Base-by-base conservation (phyloP, 2,888 invertebrate genomes). In the Limnephilus lunatus region DNA sequence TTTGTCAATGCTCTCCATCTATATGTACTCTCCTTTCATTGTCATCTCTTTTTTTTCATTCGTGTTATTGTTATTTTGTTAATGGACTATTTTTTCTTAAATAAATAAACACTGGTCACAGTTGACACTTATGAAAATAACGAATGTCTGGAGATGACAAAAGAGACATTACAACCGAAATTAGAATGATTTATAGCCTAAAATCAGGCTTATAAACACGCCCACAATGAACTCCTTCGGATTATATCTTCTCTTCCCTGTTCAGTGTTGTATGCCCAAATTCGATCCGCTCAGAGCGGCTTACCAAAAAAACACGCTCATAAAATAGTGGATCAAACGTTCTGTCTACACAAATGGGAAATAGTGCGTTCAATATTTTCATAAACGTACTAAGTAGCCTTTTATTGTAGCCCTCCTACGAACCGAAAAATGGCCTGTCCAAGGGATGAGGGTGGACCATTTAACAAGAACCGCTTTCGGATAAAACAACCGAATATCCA, bases 311-410 rank as follows among this genome's bases (percentile, higher is more conserved):
- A 80, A 53, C 9, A 68, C 2, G 15, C 88, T 25, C 44, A 32
- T 30, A 32, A 35, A 88, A 31, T 12, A 30, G 31, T 14, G 80
- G 15, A 68, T 88, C 35, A 88, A 88, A 88, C 68, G 80, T 32
- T 88, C 32, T 88, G 88, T 68, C 88, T 31, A 3, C 31, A 32
- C 25, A 88, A 88, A 88, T 88, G 80, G 68, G 19, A 88, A 25
- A 68, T 9, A 68, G 68, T 68, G 68, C 68, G 68, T 68, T 19
- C 80, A 32, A 88, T 88, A 88, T 88, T 88, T 88, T 88, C 88
- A 88, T 32, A 88, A 88, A 68, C 15, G 32, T 80, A 9, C 48
- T 68, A 85, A 85, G 85, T 32, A 15, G 7, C 32, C 68, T 68
- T 68, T 68, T 68, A 68, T 68, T 68, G 68, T 68, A 68, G 68